Evolutionary conservation across 2,888 invertebrate species (phyloP), one percentile per base, ranked within the genome.

Genomic region (Drosophila conformis): DNA sequence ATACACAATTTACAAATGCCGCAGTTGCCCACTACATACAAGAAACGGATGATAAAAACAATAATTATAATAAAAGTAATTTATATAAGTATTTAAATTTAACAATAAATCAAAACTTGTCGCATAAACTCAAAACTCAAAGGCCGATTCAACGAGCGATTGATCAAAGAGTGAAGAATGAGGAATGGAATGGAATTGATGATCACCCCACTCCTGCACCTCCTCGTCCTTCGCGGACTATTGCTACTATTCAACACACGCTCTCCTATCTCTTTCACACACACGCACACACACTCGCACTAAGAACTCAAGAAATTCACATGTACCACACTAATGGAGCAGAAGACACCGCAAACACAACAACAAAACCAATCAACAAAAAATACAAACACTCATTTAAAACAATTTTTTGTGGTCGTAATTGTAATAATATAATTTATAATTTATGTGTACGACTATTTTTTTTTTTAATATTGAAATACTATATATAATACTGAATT

Each of bases 401-500:
- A 69, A 69, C 27, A 70, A 65, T 56, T 73, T 87, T 80, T 84
- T 87, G 84, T 87, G 85, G 89, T 85, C 85, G 85, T 80, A 89
- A 89, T 77, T 87, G 82, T 89, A 89, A 86, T 89, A 81, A 89
- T 87, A 87, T 85, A 89, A 89, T 85, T 85, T 89, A 89, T 89
- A 85, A 83, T 89, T 87, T 85, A 85, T 85, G 77, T 85, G 85
- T 89, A 87, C 70, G 76, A 77, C 75, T 49, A 68, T 83, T 86
- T 88, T 83, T 84, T 84, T 89, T 89, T 72, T 62, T 63, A 35
- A 42, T 46, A 46, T 46, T 25, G 46, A 64, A 66, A 69, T 80
- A 83, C 82, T 83, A 87, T 78, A 82, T 81, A 74, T 83, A 78
- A 80, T 78, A 87, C 82, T 81, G 82, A 78, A 79, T 87, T 89